These are phyloP conservation scores for Eupithecia dodoneata DNA, from an alignment of 2,888 invertebrate genomes.

Conservation along the genomic window DNA sequence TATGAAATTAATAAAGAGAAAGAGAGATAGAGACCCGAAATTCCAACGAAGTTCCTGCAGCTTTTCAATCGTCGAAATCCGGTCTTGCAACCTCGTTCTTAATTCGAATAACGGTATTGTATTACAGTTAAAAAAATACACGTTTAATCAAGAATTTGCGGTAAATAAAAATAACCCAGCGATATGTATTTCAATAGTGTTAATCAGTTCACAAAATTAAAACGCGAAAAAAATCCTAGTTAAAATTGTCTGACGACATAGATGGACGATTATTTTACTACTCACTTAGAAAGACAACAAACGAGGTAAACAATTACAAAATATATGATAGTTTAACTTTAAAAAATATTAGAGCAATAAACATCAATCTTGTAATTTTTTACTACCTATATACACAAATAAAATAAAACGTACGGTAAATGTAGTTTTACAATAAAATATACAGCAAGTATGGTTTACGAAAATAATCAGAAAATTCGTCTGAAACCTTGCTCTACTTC, in stretches of 20 bases:
- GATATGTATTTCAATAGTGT: neutral
- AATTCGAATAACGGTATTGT: slow-evolving; percentile 39
- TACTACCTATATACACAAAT: too few species aligned
- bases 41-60: slow-evolving; percentile 12
- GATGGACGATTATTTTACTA: too few species aligned
- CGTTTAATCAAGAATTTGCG: slow-evolving; percentile 18
- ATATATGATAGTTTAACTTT: too few species aligned
- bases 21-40: neutral
- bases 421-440: slow-evolving; percentile 12
- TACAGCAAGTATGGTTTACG: slow-evolving; percentile 8
- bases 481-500: slow-evolving; percentile 36
- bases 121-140: slow-evolving; percentile 35
- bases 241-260: too few species aligned
- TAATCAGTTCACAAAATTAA: neutral
- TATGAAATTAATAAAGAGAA: neutral
- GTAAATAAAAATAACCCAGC: neutral
- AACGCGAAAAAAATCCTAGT: neutral
- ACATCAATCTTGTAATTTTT: too few species aligned
- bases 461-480: slow-evolving; percentile 32
- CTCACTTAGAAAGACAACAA: too few species aligned
- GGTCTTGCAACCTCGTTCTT: slow-evolving; percentile 47
- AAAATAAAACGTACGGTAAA: neutral
- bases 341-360: too few species aligned
- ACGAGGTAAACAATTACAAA: too few species aligned
- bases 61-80: slow-evolving; percentile 28